These are phyloP conservation scores for Steinernema hermaphroditum DNA, from an alignment of 2,888 invertebrate genomes.

Conservation along the genomic window DNA sequence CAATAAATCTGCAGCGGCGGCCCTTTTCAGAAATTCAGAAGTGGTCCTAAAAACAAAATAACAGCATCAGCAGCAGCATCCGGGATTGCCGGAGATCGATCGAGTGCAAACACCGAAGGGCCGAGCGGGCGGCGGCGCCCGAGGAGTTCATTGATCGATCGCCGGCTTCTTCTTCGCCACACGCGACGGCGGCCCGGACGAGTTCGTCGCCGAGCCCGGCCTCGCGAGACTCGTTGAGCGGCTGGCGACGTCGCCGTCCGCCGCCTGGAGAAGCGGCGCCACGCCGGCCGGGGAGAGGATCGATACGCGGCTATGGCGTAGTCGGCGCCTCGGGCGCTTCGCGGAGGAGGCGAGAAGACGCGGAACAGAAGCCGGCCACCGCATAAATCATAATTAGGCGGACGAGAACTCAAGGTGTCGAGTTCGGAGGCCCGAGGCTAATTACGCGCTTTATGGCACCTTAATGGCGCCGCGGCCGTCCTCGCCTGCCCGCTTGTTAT, in stretches of 20 bases:
- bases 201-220: neutral
- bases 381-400: constrained; percentile 1
- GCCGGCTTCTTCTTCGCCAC: neutral
- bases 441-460: neutral
- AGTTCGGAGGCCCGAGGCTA: neutral
- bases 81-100: neutral
- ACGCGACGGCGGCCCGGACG: neutral
- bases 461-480: neutral
- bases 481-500: no score
- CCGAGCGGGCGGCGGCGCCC: neutral
- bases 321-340: neutral
- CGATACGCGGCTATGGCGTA: constrained; percentile 3
- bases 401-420: neutral
- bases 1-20: neutral
- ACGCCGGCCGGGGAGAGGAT: neutral
- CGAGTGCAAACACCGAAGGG: neutral
- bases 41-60: neutral
- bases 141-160: constrained; percentile 11
- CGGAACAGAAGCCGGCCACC: neutral
- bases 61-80: neutral
- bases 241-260: neutral
- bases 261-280: neutral
- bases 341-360: neutral
- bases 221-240: neutral
- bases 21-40: neutral